Evolutionary conservation across 2,113 vertebrate genomes (phyloP).

Genomic region (Phoxinus phoxinus): DNA sequence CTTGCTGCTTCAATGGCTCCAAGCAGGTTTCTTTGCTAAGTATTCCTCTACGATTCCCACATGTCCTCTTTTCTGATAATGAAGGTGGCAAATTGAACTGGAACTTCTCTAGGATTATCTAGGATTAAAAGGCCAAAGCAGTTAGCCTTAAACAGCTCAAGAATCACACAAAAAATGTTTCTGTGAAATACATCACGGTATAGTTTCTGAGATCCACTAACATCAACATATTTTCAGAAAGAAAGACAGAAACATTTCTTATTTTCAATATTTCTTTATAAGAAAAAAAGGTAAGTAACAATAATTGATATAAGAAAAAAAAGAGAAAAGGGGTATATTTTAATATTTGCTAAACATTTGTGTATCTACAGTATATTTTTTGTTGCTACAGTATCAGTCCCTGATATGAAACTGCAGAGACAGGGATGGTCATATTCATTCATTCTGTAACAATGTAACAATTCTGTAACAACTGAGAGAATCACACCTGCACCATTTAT

Average conservation of each 20-base stretch:
- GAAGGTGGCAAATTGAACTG: background rate
- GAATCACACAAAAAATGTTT: background rate
- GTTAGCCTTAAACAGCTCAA: constrained; percentile 3
- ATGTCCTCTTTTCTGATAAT: background rate
- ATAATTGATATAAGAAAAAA: constrained; percentile 52
- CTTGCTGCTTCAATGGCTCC: background rate
- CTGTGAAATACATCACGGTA: background rate
- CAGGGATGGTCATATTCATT: constrained; percentile 47
- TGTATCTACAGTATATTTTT: constrained; percentile 54
- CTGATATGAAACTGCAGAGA: constrained; percentile 56
- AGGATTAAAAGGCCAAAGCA: constrained; percentile 16
- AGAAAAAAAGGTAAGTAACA: constrained; percentile 46
- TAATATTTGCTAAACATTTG: constrained; percentile 43
- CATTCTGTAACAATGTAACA: constrained; percentile 27
- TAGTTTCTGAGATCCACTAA: no score
- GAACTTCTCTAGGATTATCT: constrained; percentile 16
- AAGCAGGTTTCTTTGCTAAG: background rate
- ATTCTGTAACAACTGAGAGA: no score
- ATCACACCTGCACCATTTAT: constrained; percentile 44
- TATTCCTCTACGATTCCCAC: background rate
- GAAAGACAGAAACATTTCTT: constrained; percentile 15
- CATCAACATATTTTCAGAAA: background rate
- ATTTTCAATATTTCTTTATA: constrained; percentile 54
- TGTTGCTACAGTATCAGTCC: constrained; percentile 57
- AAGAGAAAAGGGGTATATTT: constrained; percentile 54